Evolutionary conservation across 2,113 vertebrate genomes (phyloP).

Genomic region (Cygnus atratus): DNA sequence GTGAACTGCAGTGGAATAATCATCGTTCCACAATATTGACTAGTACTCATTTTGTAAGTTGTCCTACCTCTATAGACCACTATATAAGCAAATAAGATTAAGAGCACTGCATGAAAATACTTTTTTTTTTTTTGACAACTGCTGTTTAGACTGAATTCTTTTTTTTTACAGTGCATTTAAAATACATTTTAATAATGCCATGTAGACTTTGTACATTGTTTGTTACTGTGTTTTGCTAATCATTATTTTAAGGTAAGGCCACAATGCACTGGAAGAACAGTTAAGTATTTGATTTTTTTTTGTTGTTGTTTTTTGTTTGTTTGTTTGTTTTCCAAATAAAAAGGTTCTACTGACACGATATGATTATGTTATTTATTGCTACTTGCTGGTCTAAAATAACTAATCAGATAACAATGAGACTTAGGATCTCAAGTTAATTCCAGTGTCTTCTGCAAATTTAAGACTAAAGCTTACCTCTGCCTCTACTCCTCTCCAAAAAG

Average conservation of each 20-base stretch:
- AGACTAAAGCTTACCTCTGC: background rate
- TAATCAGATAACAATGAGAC: background rate
- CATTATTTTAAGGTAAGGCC: background rate
- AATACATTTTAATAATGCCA: background rate
- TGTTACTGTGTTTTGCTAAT: background rate
- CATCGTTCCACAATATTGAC: background rate
- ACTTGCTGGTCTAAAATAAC: background rate
- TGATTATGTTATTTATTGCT: background rate
- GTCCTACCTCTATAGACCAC: background rate
- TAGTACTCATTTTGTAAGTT: background rate
- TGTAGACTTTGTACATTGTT: background rate
- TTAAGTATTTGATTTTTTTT: background rate
- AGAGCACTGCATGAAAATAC: background rate
- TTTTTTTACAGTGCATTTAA: background rate
- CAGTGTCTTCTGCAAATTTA: background rate
- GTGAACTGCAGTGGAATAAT: background rate
- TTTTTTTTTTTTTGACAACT: background rate
- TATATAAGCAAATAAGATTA: background rate
- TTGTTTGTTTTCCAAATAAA: background rate
- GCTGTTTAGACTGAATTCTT: background rate
- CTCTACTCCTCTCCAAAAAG: background rate
- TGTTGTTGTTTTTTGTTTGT: no score
- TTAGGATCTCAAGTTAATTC: background rate
- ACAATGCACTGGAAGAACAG: background rate
- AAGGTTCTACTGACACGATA: background rate